Base-by-base conservation (phyloP, 2,888 invertebrate genomes). In the Drosophila barbarae region DNA sequence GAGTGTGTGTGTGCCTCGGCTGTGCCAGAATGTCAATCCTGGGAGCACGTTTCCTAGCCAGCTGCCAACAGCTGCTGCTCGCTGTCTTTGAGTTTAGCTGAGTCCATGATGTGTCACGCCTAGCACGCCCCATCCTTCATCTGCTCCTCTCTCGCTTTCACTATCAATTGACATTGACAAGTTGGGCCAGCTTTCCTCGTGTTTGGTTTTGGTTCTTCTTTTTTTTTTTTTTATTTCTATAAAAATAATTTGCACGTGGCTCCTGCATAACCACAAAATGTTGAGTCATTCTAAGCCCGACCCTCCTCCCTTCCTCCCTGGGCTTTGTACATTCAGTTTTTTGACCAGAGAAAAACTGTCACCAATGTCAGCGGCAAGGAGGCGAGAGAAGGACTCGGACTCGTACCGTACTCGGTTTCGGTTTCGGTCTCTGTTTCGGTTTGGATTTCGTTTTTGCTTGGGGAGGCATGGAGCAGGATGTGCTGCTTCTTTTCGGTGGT, bases 151-250 rank as follows among this genome's bases (percentile, higher is more conserved):
- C 23, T 28, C 6, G 12, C 74, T 70, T 80, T 77, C 73, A 71
- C 82, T 73, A 74, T 83, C 83, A 72, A 79, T 71, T 81, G 85
- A 76, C 85, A 84, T 81, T 85, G 84, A 76, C 78, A 74, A 74
- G 69, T 70, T 73, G 58, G 55, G 36, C 44, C 50, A 65, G 46
- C 51, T 54, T 44, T 26, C 26, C 9, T 51, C 46, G 71, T 71
- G 52, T 35, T 54, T 59, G 44, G 44, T 15, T 58, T 46, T 8
- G 36, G 8, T 36, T 36, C 4, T 5, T 64, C 63, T 52, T 42
- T 64, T 63, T 42, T 68, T 69, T 42, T 68, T 72, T 61, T 57
- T 44, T 69, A 42, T 56, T 46, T 52, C 41, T 55, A 56, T 58
- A 42, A 68, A 59, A 68, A 47, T 50, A 30, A 60, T 70, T 68